phyloP scores from a whole-genome alignment of 2,888 invertebrate species.

The Arge pagana region DNA sequence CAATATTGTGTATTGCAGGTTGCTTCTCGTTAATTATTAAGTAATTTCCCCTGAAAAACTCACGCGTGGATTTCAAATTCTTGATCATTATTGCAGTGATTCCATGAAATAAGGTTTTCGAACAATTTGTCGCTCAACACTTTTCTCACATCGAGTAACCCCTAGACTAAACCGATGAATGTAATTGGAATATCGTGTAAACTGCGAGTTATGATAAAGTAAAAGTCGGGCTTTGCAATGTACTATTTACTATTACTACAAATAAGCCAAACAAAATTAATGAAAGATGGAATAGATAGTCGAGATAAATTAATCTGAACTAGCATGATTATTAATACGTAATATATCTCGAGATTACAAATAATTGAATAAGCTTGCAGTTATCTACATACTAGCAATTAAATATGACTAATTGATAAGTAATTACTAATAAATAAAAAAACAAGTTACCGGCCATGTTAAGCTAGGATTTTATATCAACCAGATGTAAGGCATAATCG shows the following conservation, averaged over 20 bases:
- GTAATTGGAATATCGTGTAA: conserved; percentile 18
- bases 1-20: too few relatives aligned
- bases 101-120: too few relatives aligned
- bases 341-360: conserved; percentile 39
- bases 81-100: too few relatives aligned
- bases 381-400: conserved; percentile 49
- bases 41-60: too few relatives aligned
- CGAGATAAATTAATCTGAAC: conserved; percentile 34
- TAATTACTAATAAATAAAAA: conserved; percentile 37
- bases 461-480: conserved; percentile 48
- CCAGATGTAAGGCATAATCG: conserved; percentile 33
- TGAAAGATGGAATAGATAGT: conserved; percentile 34
- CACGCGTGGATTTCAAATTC: too few relatives aligned
- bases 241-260: conserved; percentile 26
- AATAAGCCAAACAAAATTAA: conserved; percentile 12
- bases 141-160: neutral
- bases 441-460: conserved; percentile 52
- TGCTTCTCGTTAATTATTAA: too few relatives aligned
- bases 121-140: too few relatives aligned
- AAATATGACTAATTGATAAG: conserved; percentile 43
- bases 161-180: conserved; percentile 8
- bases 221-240: conserved; percentile 40
- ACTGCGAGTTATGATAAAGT: conserved; percentile 18
- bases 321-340: conserved; percentile 31
- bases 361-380: conserved; percentile 47